Base-by-base conservation (phyloP, 92 coral and sea anemone species). In the Meandrina meandrites region DNA sequence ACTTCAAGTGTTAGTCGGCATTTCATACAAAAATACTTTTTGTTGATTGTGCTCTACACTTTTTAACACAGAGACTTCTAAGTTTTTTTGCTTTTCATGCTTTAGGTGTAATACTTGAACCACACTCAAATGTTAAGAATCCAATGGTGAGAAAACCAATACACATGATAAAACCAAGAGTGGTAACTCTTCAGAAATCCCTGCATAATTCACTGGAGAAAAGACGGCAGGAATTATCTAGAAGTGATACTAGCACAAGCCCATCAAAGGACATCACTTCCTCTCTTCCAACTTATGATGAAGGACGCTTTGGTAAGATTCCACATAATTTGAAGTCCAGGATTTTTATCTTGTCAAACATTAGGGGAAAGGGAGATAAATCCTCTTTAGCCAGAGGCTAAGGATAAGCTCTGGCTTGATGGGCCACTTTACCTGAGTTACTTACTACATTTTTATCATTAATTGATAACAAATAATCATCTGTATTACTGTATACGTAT, bases 101-200 rank as follows among this genome's bases (percentile, higher is more conserved):
- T 22, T 22, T 48, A 92, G 95, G 95, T 72, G 87, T 92, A 42
- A 81, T 66, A 30, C 60, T 84, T 76, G 95, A 92, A 81, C 85
- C 95, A 60, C 54, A 79, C 56, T 4, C 78, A 10, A 85, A 90
- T 82, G 80, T 90, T 35, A 90, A 87, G 78, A 36, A 58, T 28
- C 95, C 95, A 27, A 90, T 92, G 95, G 95, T 92, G 18, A 92
- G 91, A 72, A 92, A 89, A 37, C 95, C 95, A 32, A 79, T 90
- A 5, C 91, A 84, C 73, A 79, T 75, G 72, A 79, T 88, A 58
- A 86, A 85, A 81, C 91, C 91, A n/a, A 60, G 85, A 34, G 78
- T 75, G 57, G 74, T 75, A 0, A 69, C 88, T 31, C 75, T 85
- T 30, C 90, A 86, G 76, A 81, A 78, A 58, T 74, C 75, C 1